Percentiles rank a stretch among this genome's conserved stretches.
These are phyloP conservation scores for Erethizon dorsatum DNA, from an alignment of 2,797 vertebrate genomes.

Conservation along the genomic window DNA sequence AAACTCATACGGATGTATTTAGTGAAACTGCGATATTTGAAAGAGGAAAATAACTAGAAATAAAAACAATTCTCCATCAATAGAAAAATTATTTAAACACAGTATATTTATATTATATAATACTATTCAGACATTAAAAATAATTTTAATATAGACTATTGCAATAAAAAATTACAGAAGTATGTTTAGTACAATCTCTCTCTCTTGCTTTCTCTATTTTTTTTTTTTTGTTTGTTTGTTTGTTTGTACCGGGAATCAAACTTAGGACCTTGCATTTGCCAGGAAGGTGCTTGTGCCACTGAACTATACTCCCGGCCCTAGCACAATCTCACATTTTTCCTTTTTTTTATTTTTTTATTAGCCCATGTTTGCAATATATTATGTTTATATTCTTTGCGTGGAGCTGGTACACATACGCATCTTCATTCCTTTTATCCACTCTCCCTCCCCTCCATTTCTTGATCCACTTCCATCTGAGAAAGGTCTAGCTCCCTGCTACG, in stretches of 20 bases:
- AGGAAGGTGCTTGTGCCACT: no score
- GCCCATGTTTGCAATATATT: neutral
- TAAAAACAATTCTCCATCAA: neutral
- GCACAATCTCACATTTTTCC: neutral
- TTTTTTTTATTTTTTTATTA: neutral
- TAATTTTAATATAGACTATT: neutral
- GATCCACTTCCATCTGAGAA: neutral
- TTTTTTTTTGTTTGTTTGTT: neutral
- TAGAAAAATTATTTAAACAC: slow-evolving; percentile 9
- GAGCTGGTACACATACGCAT: neutral
- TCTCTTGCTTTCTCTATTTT: neutral
- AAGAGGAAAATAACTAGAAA: slow-evolving; percentile 26
- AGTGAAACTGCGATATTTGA: neutral
- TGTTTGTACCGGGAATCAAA: no score
- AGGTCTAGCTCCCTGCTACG: neutral
- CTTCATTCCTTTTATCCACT: neutral
- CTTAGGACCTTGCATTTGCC: no score
- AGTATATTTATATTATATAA: neutral
- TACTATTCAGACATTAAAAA: neutral
- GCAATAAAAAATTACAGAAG: neutral
- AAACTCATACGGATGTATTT: neutral
- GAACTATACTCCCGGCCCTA: neutral
- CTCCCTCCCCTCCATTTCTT: neutral
- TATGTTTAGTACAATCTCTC: neutral
- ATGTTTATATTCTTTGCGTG: neutral